Conservation (phyloP, 2,797 vertebrate species). For the Graptemys geographica region DNA sequence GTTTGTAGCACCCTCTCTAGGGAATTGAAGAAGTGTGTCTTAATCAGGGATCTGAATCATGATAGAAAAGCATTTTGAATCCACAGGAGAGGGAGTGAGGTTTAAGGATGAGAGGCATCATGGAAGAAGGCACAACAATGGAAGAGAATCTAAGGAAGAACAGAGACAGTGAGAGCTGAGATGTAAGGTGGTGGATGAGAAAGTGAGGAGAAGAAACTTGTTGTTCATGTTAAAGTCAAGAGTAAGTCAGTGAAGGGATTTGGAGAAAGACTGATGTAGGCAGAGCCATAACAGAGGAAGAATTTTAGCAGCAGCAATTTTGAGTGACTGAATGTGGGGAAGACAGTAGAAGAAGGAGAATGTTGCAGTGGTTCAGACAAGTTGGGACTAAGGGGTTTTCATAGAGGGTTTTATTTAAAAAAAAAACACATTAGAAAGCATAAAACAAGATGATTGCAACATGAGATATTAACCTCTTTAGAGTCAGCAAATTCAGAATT, state of each 20-base stretch:
- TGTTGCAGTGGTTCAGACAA: neutral
- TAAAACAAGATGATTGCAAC: neutral
- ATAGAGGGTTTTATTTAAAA: no score
- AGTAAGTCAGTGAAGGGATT: neutral
- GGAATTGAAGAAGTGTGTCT: neutral
- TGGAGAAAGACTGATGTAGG: neutral
- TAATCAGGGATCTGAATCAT: neutral
- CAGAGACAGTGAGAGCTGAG: rapidly evolving
- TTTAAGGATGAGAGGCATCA: rapidly evolving
- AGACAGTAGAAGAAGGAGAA: neutral
- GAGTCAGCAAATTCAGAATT: neutral
- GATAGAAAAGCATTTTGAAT: neutral
- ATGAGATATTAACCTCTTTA: neutral
- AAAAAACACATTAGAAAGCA: no score
- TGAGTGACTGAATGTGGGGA: neutral
- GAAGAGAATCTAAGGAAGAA: neutral
- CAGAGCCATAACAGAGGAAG: neutral
- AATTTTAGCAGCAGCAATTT: neutral
- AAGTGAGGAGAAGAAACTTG: no score
- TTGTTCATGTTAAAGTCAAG: neutral
- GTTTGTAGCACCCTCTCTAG: neutral
- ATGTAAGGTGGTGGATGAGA: no score
- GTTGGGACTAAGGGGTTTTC: no score
- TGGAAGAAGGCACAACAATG: neutral
- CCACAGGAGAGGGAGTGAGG: neutral